Base-by-base conservation (phyloP, 2,888 invertebrate species). In the Drymonia ruficornis region DNA sequence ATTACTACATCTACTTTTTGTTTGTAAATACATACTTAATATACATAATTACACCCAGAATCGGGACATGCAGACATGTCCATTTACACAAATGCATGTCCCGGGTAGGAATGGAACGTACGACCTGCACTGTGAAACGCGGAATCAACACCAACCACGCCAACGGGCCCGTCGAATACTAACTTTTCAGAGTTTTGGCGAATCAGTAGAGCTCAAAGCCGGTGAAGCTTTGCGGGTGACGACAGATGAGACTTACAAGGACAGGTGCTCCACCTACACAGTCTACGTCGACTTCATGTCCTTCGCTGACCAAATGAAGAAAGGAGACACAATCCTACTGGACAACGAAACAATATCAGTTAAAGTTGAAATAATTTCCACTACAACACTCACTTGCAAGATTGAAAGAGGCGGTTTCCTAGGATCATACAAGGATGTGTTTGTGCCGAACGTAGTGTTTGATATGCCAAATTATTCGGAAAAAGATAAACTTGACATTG, bases 341-440 rank as follows among this genome's bases (percentile, higher is more conserved):
- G 94, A 94, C 66, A 96, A 97, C 83, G 97, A 97, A 59, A 93
- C 94, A 7, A 95, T 98, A 53, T 94, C 95, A 61, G 87, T 98
- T n/a, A 93, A 95, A 71, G 97, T 97, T 9, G 93, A 91, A 63
- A 74, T 90, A 15, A 85, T 91, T 59, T 89, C 91, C 0, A 58
- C 82, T 0, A 84, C 88, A 0, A 91, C 91, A 0, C 59, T 91
- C 13, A 91, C 91, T 0, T 92, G 92, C 49, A 86, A 77, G 61
- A 81, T 92, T 42, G 86, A 85, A 63, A 81, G 84, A 62, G 91
- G 91, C 3, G 92, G 91, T 2, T 54, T 74, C 1, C 63, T 92
- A 1, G 89, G 90, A 0, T 92, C 91, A 0, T 81, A 76, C 36
- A 91, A 86, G 63, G 90, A 91, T 54, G 89, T 91, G 0, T 90